Evolutionary conservation across 2,797 vertebrate genomes (phyloP).

Genomic region (Momotus momota): DNA sequence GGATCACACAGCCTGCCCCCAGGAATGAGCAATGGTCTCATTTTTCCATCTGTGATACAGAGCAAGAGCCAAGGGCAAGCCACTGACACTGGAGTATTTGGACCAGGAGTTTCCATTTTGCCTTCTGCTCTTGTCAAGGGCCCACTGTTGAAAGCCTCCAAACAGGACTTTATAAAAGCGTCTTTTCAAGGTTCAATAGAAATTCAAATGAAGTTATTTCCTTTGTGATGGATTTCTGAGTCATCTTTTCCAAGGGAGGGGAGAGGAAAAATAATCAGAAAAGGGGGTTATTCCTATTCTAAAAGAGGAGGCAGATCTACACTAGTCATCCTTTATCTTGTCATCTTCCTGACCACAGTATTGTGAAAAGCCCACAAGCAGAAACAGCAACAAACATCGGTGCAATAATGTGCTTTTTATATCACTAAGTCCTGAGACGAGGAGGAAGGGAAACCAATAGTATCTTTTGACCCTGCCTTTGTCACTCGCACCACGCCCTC

Average conservation of each 20-base stretch:
- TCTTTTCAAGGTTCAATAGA: constrained; percentile 50
- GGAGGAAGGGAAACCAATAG: not conserved
- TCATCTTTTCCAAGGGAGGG: constrained; percentile 32
- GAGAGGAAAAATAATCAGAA: constrained; percentile 44
- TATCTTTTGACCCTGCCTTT: constrained; percentile 62
- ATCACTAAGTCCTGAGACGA: constrained; percentile 16
- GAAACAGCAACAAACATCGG: constrained; percentile 22
- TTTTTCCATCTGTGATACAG: not conserved
- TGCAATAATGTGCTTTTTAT: not conserved
- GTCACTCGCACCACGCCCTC: constrained; percentile 28
- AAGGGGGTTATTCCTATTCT: constrained; percentile 47
- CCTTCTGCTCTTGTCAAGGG: constrained; percentile 9
- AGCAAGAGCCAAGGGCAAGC: constrained; percentile 10
- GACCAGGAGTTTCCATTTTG: not conserved
- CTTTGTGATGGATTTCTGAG: constrained; percentile 45
- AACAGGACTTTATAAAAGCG: not conserved
- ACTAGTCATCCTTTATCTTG: constrained; percentile 29
- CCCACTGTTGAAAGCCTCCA: constrained; percentile 27
- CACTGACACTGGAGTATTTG: not conserved
- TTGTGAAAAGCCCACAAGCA: constrained; percentile 38
- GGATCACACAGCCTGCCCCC: not conserved
- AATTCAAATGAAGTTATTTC: constrained; percentile 53
- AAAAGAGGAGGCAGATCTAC: constrained; percentile 30
- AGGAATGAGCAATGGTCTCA: constrained; percentile 31
- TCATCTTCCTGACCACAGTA: constrained; percentile 36